Percentiles rank a stretch among this genome's conserved stretches.
Evolutionary conservation across 1,140 invertebrate genomes (phyloP).

Genomic region (Aphaenogaster floridana): DNA sequence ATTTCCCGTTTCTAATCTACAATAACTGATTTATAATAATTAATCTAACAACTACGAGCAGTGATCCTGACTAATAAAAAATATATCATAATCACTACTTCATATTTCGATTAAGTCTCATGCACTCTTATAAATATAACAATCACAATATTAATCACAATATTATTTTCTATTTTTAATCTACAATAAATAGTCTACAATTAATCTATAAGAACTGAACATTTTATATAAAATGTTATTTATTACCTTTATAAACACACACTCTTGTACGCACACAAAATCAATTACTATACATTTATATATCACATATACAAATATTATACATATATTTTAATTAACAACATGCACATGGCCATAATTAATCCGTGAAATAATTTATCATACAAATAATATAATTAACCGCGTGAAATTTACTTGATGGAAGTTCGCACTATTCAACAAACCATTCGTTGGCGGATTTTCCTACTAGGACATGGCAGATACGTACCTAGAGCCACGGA

Average conservation of each 20-base stretch:
- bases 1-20: neutral
- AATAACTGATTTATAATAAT: conserved; percentile 24
- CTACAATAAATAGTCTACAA: neutral
- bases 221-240: neutral
- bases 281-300: neutral
- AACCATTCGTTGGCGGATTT: neutral
- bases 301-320: neutral
- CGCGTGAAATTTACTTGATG: neutral
- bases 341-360: neutral
- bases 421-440: neutral
- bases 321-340: neutral
- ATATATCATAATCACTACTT: neutral
- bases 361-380: conserved; percentile 6
- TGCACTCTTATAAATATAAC: neutral
- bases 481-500: neutral
- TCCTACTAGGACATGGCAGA: neutral
- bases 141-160: neutral
- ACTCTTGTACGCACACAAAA: neutral
- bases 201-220: neutral
- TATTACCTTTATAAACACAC: neutral
- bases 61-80: neutral
- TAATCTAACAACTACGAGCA: neutral
- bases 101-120: neutral
- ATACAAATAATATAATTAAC: neutral
- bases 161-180: neutral